Evolutionary conservation across 2,113 vertebrate species (phyloP), one percentile per base, ranked within the genome.

Genomic region (Zapornia atra): DNA sequence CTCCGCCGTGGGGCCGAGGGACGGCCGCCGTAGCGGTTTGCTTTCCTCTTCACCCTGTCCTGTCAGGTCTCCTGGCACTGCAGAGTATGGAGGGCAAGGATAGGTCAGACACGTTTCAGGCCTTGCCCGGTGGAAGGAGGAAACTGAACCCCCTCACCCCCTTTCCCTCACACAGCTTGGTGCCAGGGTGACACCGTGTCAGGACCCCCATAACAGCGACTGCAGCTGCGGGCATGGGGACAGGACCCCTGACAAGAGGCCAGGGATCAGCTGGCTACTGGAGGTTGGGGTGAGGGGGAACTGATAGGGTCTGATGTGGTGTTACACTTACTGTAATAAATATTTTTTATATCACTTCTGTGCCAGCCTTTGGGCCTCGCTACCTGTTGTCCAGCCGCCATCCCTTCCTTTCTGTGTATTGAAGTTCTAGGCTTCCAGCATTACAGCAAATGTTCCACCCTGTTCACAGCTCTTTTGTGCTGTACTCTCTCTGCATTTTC

Each of bases 381-480:
- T 33, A 2, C 6, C 0, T 11, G 2, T 3, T 18, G 56, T 53
- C 42, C 40, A 38, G 31, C 36, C 44, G 3, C 38, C 16, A 1
- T 21, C 5, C 36, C 61, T 56, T 61, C 21, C 0, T 56, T 46
- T 40, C 25, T 5, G 40, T 12, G 34, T 22, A 1, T 44, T 40
- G 21, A 57, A 15, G 10, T 26, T 6, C 1, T 2, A 29, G 0
- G 0, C 70, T 44, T 4, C 15, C 8, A 28, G 59, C 20, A 1
- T 21, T 9, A 26, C 0, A 1, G n/a, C 36, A 36, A 2, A 42
- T 16, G 36, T 66, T 33, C 40, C 26, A 13, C 29, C 9, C 12
- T 20, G 1, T 25, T 18, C 29, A 24, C 38, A 36, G 36, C n/a
- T 57, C 26, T 34, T 22, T 1, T 26, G 28, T 70, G 71, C 61